A percentile compares a stretch with the other conserved stretches of the same genome.
phyloP scores from a whole-genome alignment of 2,113 vertebrate species.

The Macquaria ambigua region DNA sequence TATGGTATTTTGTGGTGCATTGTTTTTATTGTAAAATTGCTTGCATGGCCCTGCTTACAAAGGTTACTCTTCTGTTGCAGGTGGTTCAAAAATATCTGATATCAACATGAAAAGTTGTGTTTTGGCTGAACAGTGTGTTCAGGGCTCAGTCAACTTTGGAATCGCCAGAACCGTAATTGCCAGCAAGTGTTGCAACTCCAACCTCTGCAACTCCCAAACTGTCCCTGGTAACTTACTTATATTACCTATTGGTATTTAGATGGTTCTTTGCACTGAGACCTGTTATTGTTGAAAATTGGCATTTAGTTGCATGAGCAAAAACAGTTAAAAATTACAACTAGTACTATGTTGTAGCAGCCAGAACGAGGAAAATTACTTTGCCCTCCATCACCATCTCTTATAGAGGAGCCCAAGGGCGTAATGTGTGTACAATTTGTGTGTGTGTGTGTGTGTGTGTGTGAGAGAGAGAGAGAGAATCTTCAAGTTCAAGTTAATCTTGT shows the following conservation, averaged over 20 bases:
- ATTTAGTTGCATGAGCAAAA: not conserved
- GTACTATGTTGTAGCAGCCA: not conserved
- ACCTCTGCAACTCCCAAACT: slow-evolving; percentile 46
- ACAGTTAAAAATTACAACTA: not conserved
- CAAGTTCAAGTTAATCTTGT: not conserved
- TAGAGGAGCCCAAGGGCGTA: slow-evolving; percentile 1
- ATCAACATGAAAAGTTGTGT: not conserved
- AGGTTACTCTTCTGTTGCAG: slow-evolving; percentile 24
- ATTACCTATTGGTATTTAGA: not conserved
- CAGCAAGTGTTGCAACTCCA: slow-evolving; percentile 51
- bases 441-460: too few relatives aligned
- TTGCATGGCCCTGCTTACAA: not conserved
- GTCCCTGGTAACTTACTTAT: slow-evolving; percentile 35
- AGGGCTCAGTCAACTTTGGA: slow-evolving; percentile 44
- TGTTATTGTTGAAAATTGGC: not conserved
- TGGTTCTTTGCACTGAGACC: not conserved
- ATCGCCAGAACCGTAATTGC: accelerated
- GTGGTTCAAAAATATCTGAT: accelerated
- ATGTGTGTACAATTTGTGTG: not conserved
- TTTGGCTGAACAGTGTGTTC: slow-evolving; percentile 12
- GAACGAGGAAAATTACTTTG: not conserved
- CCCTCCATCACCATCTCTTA: not conserved
- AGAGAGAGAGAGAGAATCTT: not conserved
- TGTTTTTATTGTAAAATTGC: not conserved
- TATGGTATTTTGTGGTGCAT: not conserved